phyloP scores from a whole-genome alignment of 2,113 vertebrate species.

The Nothocercus nigrocapillus region DNA sequence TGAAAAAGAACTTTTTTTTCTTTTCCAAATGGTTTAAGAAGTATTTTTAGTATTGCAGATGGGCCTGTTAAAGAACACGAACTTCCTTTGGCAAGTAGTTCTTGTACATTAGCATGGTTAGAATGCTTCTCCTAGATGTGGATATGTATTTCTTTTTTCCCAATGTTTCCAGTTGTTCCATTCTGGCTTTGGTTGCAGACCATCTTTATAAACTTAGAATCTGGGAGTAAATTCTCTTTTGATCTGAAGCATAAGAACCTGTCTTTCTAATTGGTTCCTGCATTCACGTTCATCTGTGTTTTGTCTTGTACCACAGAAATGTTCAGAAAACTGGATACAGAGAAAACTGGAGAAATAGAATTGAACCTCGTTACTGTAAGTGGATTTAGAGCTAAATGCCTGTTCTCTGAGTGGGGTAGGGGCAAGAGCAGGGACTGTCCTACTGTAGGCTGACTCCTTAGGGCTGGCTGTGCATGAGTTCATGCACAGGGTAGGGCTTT shows the following conservation, averaged over 20 bases:
- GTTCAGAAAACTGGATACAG: constrained; percentile 80
- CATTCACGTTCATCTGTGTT: background rate
- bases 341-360: constrained; percentile 76
- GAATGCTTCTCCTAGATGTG: too few species aligned
- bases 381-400: background rate
- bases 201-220: background rate
- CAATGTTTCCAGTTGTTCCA: background rate
- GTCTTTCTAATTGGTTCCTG: background rate
- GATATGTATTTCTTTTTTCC: too few species aligned
- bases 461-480: background rate
- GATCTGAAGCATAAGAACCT: background rate
- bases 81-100: background rate
- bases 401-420: accelerated
- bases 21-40: background rate
- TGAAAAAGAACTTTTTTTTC: background rate
- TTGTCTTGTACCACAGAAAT: constrained; percentile 69
- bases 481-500: background rate
- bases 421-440: background rate
- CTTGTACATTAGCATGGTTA: background rate
- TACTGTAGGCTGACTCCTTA: background rate
- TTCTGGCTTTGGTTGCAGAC: background rate
- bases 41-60: background rate
- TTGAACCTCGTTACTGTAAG: constrained; percentile 78
- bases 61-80: background rate
- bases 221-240: background rate